Evolutionary conservation across 1,140 invertebrate genomes (phyloP).

Genomic region (Acromyrmex charruanus): DNA sequence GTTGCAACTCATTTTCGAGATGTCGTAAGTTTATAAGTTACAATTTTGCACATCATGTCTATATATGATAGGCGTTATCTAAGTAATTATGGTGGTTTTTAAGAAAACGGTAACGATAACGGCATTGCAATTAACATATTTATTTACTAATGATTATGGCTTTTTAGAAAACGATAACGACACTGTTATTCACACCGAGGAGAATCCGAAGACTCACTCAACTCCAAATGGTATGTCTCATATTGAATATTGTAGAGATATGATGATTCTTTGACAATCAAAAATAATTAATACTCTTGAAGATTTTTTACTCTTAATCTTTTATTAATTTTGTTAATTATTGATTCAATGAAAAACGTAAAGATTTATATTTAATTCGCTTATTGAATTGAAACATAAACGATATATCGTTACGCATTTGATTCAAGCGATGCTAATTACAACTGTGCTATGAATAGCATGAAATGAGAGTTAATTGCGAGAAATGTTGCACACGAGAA

Average conservation of each 20-base stretch:
- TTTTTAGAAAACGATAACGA: conserved; percentile 71
- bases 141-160: not conserved
- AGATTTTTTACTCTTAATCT: not conserved
- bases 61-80: not conserved
- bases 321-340: not conserved
- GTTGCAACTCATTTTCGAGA: conserved; percentile 69
- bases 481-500: conserved; percentile 26
- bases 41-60: no score
- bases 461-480: conserved; percentile 43
- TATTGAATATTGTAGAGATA: not conserved
- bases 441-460: conserved; percentile 27
- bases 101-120: not conserved
- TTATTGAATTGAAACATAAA: conserved; percentile 45
- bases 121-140: no score
- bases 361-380: conserved; percentile 15
- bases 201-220: not conserved
- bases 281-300: not conserved
- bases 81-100: not conserved
- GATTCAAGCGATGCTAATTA: conserved; percentile 48
- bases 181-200: conserved; percentile 54
- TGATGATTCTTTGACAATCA: not conserved
- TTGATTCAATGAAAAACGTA: not conserved
- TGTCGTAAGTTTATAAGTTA: conserved; percentile 78
- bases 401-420: conserved; percentile 24
- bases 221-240: conserved; percentile 47